A percentile compares a stretch with the other conserved stretches of the same genome.
phyloP scores from a whole-genome alignment of 2,797 vertebrate species.

The Pseudochaenichthys georgianus region DNA sequence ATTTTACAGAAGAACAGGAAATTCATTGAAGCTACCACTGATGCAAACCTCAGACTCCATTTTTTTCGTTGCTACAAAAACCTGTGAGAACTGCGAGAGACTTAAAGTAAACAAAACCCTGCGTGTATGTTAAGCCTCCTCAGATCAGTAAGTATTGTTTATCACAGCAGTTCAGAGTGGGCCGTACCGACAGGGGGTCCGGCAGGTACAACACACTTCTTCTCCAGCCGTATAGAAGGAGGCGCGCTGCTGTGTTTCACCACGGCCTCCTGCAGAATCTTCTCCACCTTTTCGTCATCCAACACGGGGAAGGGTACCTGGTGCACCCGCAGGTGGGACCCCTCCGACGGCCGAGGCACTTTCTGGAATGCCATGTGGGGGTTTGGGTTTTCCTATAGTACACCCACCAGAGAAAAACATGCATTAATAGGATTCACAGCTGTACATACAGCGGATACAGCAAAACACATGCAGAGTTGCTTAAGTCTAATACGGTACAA shows the following conservation, averaged over 20 bases:
- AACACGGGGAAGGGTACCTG: conserved; percentile 93
- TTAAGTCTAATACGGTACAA: neutral
- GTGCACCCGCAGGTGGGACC: conserved; percentile 96
- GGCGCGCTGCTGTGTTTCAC: conserved; percentile 85
- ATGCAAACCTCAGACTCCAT: neutral
- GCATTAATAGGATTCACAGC: conserved; percentile 13
- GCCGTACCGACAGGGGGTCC: conserved; percentile 95
- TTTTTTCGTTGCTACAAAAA: neutral
- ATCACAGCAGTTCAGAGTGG: conserved; percentile 8
- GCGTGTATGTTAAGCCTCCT: neutral
- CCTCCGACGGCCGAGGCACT: conserved; percentile 95
- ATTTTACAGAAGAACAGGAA: neutral
- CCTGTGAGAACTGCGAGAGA: neutral
- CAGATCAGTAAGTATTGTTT: neutral
- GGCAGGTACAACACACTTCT: conserved; percentile 95
- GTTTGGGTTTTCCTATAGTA: conserved; percentile 94
- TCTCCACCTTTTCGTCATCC: conserved; percentile 90
- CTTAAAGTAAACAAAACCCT: neutral
- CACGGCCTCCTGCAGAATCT: conserved; percentile 89
- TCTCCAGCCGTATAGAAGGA: conserved; percentile 84
- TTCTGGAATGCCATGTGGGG: conserved; percentile 99
- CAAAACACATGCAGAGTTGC: conserved; percentile 3
- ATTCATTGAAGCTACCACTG: conserved; percentile 8
- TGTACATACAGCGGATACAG: conserved; percentile 4
- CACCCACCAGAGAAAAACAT: conserved; percentile 15